Percentiles rank a stretch among this genome's conserved stretches.
These are phyloP conservation scores for Thaumetopoea pityocampa DNA, from an alignment of 1,140 invertebrate genomes.

Conservation along the genomic window DNA sequence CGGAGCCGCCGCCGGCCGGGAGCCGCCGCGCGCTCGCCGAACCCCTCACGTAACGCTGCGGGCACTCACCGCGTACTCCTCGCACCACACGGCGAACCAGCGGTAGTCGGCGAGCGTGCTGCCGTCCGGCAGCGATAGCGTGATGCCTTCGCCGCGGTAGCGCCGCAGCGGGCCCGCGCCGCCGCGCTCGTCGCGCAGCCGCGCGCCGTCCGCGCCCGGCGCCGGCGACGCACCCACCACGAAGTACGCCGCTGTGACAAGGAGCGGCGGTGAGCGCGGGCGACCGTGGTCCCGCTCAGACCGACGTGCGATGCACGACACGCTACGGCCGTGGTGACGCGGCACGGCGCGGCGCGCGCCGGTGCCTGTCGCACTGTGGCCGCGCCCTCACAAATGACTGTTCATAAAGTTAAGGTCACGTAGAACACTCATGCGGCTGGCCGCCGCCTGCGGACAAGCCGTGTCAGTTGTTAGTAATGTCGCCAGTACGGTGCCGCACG, in stretches of 20 bases:
- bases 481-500: too few relatives aligned
- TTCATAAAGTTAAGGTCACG: too few relatives aligned
- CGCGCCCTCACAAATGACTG: too few relatives aligned
- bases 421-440: too few relatives aligned
- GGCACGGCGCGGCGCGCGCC: background rate
- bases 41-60: background rate
- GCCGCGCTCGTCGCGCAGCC: slow-evolving; percentile 88
- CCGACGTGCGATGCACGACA: too few relatives aligned
- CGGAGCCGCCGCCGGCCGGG: too few relatives aligned
- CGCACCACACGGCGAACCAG: slow-evolving; percentile 94
- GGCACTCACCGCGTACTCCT: slow-evolving; percentile 89
- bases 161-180: slow-evolving; percentile 82
- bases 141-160: slow-evolving; percentile 88
- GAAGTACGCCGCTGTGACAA: slow-evolving; percentile 86
- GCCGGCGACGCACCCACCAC: slow-evolving; percentile 85
- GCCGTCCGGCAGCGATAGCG: slow-evolving; percentile 89
- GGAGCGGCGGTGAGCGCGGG: too few relatives aligned
- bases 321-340: background rate
- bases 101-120: slow-evolving; percentile 88
- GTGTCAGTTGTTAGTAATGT: too few relatives aligned
- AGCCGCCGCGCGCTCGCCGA: background rate
- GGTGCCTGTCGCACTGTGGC: too few relatives aligned
- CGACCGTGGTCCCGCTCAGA: too few relatives aligned
- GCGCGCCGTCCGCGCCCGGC: slow-evolving; percentile 80
- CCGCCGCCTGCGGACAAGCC: too few relatives aligned